Base-by-base conservation (phyloP, 2,888 invertebrate species). In the Gastrophysa polygoni region DNA sequence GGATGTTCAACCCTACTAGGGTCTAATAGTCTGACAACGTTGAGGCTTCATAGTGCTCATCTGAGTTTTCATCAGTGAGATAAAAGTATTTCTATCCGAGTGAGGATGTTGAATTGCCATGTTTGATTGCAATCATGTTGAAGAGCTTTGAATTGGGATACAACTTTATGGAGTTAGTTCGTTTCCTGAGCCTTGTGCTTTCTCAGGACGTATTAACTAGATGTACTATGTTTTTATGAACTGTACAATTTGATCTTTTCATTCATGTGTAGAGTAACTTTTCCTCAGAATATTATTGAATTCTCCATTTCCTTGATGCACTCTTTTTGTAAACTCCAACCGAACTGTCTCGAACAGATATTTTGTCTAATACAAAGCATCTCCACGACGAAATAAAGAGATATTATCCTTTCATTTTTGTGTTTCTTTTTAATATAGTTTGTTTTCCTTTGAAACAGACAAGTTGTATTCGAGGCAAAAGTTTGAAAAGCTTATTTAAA, bases 361-460 rank as follows among this genome's bases (percentile, higher is more conserved):
- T 20, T 54, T 54, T 43, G 54, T 54, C 16, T 44, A 54, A 54
- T 21, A 10, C 24, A 54, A 54, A 28, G 43, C 54, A 43, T 14
- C 16, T 54, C 24, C 54, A 54, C 24, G 20, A 55, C 24, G 49
- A 38, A 56, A 63, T 63, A 56, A 63, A 63, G 50, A 58, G 55
- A 59, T 56, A 55, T 55, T 28, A 44, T 47, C 29, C 47, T 59
- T 58, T 49, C 59, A 55, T 63, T 63, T 61, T 46, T 43, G 46
- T 44, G 50, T 29, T 55, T 50, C 47, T 34, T 63, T 63, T 63
- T 63, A 56, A 63, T 59, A 63, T 59, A 63, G 63, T 63, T 63
- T 59, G 44, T 51, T 51, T 50, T 56, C 59, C 51, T 59, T 59
- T 56, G 59, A 63, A 59, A 54, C 49, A 54, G 59, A 63, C 55